A percentile compares a stretch with the other conserved stretches of the same genome.
Evolutionary conservation across 2,888 invertebrate genomes (phyloP).

Genomic region (Luperina nickerlii): DNA sequence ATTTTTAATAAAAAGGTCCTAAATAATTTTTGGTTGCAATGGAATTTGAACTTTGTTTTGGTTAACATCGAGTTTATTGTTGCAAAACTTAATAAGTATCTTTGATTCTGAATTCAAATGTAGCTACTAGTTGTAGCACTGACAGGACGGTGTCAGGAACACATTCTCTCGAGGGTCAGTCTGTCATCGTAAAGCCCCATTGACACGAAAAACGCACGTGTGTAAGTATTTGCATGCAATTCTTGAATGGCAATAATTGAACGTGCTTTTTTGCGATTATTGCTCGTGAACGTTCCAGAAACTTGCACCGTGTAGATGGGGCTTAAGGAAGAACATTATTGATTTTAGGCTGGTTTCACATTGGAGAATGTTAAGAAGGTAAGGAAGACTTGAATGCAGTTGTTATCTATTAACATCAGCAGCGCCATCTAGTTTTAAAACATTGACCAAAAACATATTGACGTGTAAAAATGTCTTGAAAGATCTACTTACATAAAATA

Average conservation of each 20-base stretch:
- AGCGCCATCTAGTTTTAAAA: neutral
- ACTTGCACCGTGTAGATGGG: neutral
- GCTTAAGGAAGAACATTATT: slow-evolving; percentile 2
- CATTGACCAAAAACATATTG: neutral
- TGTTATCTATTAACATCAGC: neutral
- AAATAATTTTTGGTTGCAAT: neutral
- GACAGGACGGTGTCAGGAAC: neutral
- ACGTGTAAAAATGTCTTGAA: neutral
- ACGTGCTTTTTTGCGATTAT: neutral
- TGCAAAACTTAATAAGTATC: neutral
- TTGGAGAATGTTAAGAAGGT: neutral
- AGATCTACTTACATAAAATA: neutral
- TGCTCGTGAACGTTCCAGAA: neutral
- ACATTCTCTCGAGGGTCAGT: neutral
- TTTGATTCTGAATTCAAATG: neutral
- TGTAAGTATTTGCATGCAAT: neutral
- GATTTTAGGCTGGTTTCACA: slow-evolving; percentile 14
- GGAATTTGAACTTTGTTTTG: neutral
- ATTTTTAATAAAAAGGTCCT: neutral
- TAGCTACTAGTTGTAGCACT: neutral
- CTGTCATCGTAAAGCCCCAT: neutral
- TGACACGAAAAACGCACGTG: neutral
- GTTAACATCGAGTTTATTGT: neutral
- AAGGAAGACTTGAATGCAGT: neutral
- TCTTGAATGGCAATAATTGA: neutral